Conservation (phyloP, 2,113 vertebrate genomes). For the Brachirus orientalis region DNA sequence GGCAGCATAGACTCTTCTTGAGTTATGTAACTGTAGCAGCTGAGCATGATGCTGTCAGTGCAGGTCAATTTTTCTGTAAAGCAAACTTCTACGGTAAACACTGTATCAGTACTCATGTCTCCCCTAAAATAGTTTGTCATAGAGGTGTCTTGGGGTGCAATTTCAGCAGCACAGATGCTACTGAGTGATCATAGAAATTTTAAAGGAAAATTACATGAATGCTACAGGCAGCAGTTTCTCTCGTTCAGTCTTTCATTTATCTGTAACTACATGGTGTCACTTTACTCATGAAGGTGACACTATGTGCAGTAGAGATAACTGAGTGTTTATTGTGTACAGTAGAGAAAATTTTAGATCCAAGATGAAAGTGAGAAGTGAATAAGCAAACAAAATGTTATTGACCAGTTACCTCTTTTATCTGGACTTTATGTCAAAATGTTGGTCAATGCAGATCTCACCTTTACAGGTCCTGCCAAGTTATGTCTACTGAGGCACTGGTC, state of each 20-base stretch:
- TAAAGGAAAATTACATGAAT: neutral
- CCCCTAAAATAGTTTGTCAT: neutral
- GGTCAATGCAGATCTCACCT: too few species aligned
- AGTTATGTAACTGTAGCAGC: too few species aligned
- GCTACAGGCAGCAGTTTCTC: slow-evolving; percentile 1
- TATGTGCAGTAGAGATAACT: neutral
- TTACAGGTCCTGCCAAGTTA: too few species aligned
- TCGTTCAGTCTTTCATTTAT: neutral
- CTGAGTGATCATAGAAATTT: neutral
- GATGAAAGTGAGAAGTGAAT: neutral
- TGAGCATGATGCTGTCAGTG: too few species aligned
- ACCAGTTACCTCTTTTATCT: too few species aligned
- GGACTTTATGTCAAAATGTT: too few species aligned
- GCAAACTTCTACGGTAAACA: neutral
- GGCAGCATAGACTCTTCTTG: too few species aligned
- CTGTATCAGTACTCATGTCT: neutral
- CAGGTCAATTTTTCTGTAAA: too few species aligned
- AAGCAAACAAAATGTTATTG: neutral
- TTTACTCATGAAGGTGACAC: slow-evolving; percentile 4
- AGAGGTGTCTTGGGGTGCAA: neutral
- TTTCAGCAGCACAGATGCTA: neutral
- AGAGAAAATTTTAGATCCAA: neutral
- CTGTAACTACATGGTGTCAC: neutral
- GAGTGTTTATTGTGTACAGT: neutral
- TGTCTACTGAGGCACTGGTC: neutral